Evolutionary conservation across 2,888 invertebrate genomes (phyloP).

Genomic region (Yponomeuta cagnagella): DNA sequence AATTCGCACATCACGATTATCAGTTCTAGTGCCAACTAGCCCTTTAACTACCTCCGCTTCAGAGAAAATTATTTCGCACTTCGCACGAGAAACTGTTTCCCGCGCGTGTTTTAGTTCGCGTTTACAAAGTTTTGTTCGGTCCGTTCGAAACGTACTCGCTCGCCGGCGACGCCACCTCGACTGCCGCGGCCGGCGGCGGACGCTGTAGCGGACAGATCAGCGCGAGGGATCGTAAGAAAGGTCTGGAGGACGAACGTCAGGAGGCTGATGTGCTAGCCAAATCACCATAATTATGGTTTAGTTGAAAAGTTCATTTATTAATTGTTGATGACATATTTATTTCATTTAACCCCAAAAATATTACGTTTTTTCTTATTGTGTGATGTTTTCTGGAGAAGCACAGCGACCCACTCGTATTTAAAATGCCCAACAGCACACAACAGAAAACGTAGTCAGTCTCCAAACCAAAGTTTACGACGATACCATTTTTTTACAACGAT

Average conservation of each 20-base stretch:
- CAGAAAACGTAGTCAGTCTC: too few species aligned
- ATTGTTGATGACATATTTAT: too few species aligned
- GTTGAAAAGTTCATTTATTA: not conserved
- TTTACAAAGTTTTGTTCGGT: not conserved
- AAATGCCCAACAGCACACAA: too few species aligned
- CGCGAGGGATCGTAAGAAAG: slow-evolving; percentile 33
- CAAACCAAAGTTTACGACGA: too few species aligned
- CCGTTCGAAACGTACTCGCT: slow-evolving; percentile 24
- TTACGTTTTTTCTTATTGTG: too few species aligned
- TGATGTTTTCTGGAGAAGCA: too few species aligned
- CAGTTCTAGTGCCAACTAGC: too few species aligned
- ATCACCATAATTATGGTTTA: not conserved
- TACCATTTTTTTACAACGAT: too few species aligned
- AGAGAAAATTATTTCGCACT: not conserved
- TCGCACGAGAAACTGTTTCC: not conserved
- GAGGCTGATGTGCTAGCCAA: not conserved
- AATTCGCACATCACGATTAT: not conserved
- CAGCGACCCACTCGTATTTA: too few species aligned
- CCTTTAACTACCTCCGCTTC: not conserved
- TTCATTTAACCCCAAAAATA: too few species aligned
- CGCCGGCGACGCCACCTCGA: slow-evolving; percentile 31
- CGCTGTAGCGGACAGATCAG: not conserved
- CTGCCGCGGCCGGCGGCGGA: not conserved
- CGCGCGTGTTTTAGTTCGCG: not conserved
- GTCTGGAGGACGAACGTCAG: slow-evolving; percentile 16